phyloP scores from a whole-genome alignment of 2,888 invertebrate genomes.

The Latrodectus elegans region DNA sequence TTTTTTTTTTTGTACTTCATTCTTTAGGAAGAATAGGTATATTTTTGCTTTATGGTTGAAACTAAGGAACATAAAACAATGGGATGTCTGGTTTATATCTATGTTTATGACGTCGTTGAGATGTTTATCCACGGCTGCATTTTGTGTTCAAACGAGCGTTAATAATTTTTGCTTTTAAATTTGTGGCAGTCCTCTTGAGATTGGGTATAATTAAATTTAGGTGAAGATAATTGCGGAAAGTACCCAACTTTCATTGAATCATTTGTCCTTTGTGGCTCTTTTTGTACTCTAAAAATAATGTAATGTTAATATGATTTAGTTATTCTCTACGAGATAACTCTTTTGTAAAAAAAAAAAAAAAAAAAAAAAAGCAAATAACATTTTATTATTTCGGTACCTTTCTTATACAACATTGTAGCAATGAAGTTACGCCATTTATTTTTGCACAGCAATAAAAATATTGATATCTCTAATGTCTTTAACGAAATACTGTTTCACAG shows the following conservation, averaged over 20 bases:
- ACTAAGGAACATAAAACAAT: conserved; percentile 60
- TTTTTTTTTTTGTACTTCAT: conserved; percentile 25
- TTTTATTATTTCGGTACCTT: too few species aligned
- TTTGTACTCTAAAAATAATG: too few species aligned
- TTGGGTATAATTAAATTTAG: conserved; percentile 2
- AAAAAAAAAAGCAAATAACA: too few species aligned
- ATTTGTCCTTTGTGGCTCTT: neutral
- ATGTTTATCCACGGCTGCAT: conserved; percentile 49
- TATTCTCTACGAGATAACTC: too few species aligned
- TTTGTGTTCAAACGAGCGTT: conserved; percentile 11
- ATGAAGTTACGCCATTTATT: too few species aligned
- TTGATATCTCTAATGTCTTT: too few species aligned
- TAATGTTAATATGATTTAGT: too few species aligned
- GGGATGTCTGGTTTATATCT: conserved; percentile 63
- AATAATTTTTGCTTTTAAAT: conserved; percentile 19
- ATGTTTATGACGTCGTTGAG: conserved; percentile 64
- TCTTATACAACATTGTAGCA: too few species aligned
- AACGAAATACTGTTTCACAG: too few species aligned
- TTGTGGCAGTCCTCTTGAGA: neutral
- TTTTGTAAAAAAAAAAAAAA: too few species aligned
- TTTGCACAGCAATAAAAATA: too few species aligned
- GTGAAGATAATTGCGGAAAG: neutral
- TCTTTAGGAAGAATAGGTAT: conserved; percentile 13
- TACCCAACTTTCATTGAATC: neutral
- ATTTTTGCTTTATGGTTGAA: conserved; percentile 57